phyloP scores from a whole-genome alignment of 2,797 vertebrate genomes.

The Odontamblyopus rebecca region DNA sequence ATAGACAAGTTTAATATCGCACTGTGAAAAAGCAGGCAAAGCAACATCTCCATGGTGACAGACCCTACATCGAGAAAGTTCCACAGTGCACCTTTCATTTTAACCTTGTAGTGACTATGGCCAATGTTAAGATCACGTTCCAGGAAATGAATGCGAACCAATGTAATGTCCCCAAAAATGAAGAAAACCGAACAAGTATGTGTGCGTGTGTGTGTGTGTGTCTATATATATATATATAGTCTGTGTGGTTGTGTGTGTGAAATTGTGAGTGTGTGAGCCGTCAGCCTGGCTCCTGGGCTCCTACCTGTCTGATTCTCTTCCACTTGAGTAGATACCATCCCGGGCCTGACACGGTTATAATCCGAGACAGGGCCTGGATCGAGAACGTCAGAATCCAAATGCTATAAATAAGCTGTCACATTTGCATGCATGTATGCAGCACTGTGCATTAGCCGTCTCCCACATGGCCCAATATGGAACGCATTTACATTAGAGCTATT shows the following conservation, averaged over 20 bases:
- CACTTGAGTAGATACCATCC: conserved; percentile 41
- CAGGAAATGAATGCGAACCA: too few relatives aligned
- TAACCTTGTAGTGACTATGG: too few relatives aligned
- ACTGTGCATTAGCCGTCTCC: conserved; percentile 3
- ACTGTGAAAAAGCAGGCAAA: too few relatives aligned
- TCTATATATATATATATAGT: too few relatives aligned
- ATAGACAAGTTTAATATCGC: too few relatives aligned
- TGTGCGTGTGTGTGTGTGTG: too few relatives aligned
- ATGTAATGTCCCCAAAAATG: too few relatives aligned
- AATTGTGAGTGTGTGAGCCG: conserved; percentile 22
- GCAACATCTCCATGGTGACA: too few relatives aligned
- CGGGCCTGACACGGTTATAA: conserved; percentile 41
- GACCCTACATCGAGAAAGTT: too few relatives aligned
- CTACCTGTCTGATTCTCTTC: conserved; percentile 51
- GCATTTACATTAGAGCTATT: conserved; percentile 30
- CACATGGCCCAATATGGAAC: conserved; percentile 21
- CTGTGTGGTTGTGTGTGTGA: conserved; percentile 6
- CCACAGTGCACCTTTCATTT: too few relatives aligned
- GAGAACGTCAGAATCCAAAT: conserved; percentile 37
- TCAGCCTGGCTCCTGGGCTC: conserved; percentile 38
- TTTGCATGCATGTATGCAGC: conserved; percentile 9
- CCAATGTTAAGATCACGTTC: too few relatives aligned
- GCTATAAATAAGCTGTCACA: conserved; percentile 33
- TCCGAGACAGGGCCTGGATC: conserved; percentile 27
- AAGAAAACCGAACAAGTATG: too few relatives aligned